phyloP scores from a whole-genome alignment of 2,888 invertebrate genomes.

The Nemurella pictetii region DNA sequence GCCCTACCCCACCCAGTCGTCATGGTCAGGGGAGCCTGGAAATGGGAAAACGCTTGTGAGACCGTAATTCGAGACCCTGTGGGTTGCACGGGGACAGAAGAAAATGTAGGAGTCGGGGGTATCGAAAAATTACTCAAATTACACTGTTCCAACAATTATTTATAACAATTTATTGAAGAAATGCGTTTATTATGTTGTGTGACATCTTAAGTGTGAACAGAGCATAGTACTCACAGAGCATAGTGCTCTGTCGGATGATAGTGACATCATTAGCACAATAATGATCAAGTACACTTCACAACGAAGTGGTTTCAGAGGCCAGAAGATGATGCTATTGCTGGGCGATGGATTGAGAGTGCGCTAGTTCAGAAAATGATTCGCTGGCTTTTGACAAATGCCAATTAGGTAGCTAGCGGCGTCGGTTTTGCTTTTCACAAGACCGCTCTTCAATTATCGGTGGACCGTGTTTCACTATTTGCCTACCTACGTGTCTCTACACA shows the following conservation, averaged over 20 bases:
- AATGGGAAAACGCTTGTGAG: too few species aligned
- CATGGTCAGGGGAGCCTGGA: too few species aligned
- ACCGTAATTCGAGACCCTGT: too few species aligned
- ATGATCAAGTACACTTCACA: neutral
- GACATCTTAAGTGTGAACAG: neutral
- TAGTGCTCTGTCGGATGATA: neutral
- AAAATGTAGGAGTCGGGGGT: too few species aligned
- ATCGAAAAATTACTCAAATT: too few species aligned
- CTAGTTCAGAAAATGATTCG: neutral
- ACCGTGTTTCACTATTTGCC: neutral
- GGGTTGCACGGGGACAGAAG: too few species aligned
- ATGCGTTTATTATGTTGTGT: neutral
- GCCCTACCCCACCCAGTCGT: too few species aligned
- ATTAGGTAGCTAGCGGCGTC: neutral
- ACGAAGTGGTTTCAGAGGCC: neutral
- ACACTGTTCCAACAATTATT: too few species aligned
- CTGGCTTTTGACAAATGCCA: neutral
- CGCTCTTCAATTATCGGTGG: neutral
- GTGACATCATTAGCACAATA: slow-evolving; percentile 1
- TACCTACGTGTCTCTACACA: too few species aligned
- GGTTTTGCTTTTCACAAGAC: neutral
- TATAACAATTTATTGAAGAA: neutral
- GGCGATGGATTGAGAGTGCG: neutral
- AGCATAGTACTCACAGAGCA: neutral
- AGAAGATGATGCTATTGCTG: neutral